Evolutionary conservation across 2,113 vertebrate species (phyloP).

Genomic region (Lates calcarifer): DNA sequence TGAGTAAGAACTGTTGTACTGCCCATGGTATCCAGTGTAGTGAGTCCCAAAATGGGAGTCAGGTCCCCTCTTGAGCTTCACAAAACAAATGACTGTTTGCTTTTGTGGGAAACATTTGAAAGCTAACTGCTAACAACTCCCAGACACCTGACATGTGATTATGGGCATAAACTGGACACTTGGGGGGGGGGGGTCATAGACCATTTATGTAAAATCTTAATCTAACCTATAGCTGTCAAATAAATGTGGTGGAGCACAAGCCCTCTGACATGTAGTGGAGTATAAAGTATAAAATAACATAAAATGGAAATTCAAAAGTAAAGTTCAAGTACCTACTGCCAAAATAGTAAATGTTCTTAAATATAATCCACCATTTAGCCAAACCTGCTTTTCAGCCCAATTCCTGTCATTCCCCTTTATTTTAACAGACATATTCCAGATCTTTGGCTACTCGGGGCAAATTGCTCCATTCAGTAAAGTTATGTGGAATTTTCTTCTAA

Average conservation of each 20-base stretch:
- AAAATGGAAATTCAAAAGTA: neutral
- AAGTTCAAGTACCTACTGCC: neutral
- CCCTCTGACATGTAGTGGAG: neutral
- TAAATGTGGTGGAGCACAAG: neutral
- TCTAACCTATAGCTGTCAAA: neutral
- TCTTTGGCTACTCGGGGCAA: neutral
- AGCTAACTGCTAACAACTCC: neutral
- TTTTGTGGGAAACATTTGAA: neutral
- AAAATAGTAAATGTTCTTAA: neutral
- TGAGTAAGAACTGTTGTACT: neutral
- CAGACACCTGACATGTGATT: neutral
- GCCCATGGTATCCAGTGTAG: too few species aligned
- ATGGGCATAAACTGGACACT: neutral
- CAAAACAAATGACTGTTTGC: neutral
- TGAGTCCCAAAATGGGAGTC: too few species aligned
- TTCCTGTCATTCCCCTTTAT: slow-evolving; percentile 10
- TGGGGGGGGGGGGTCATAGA: neutral
- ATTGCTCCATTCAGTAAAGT: neutral
- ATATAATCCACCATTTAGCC: neutral
- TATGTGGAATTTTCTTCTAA: slow-evolving; percentile 1
- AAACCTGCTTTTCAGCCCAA: slow-evolving; percentile 11
- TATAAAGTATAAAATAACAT: neutral
- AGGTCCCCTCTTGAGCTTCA: too few species aligned
- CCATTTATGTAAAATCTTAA: neutral
- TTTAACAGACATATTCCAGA: neutral